Conservation (phyloP, 2,888 invertebrate genomes). For the Nasonovia ribisnigri region DNA sequence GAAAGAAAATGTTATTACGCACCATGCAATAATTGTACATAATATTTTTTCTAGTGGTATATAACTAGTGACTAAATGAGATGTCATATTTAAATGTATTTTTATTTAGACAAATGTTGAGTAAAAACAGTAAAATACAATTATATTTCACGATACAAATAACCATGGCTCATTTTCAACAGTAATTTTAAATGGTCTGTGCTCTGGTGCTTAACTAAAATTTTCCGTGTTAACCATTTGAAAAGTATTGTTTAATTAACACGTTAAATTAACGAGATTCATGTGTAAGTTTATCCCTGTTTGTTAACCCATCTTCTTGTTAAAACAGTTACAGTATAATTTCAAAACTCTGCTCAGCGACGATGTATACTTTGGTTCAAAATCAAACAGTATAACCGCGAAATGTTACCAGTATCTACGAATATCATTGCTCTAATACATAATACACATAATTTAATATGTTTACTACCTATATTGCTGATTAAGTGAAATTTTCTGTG, state of each 20-base stretch:
- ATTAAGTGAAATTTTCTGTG: not conserved
- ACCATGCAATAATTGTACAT: not conserved
- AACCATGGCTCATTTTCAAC: not conserved
- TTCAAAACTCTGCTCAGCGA: not conserved
- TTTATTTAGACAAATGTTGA: not conserved
- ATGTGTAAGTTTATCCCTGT: not conserved
- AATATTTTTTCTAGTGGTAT: not conserved
- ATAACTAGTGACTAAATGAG: not conserved
- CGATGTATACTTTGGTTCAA: not conserved
- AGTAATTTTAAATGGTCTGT: not conserved
- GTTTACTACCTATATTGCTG: not conserved
- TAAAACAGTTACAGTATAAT: not conserved
- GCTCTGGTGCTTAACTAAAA: not conserved
- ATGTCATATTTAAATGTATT: not conserved
- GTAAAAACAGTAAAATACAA: not conserved
- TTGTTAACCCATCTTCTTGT: not conserved
- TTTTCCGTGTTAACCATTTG: not conserved
- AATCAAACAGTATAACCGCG: constrained; percentile 20
- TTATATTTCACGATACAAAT: not conserved
- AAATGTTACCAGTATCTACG: not conserved
- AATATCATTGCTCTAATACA: not conserved
- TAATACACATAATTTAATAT: not conserved
- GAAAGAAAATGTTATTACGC: not conserved
- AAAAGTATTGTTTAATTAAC: constrained; percentile 9
- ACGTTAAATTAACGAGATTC: not conserved